phyloP scores from a whole-genome alignment of 2,113 vertebrate genomes.

The Mesembrinibis cayennensis region DNA sequence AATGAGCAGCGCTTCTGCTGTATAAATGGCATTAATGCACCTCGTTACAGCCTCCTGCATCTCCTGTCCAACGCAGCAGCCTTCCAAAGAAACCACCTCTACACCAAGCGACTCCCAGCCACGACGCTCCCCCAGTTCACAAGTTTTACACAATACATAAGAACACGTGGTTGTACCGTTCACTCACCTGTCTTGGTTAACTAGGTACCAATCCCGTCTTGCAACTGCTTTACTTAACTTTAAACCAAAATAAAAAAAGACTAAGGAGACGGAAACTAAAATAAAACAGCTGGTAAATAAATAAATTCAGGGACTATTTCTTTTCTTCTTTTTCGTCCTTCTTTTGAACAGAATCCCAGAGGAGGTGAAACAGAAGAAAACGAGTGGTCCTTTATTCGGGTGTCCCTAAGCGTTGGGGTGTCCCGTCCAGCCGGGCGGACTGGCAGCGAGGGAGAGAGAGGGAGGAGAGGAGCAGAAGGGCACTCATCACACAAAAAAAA shows the following conservation, averaged over 20 bases:
- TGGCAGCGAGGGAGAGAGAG: background rate
- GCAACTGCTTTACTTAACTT: background rate
- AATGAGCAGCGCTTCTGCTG: accelerated
- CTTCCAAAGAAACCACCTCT: background rate
- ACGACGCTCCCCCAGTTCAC: background rate
- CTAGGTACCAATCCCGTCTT: background rate
- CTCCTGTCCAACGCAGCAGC: background rate
- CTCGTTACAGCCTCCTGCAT: accelerated
- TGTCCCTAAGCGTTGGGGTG: background rate
- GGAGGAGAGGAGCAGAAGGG: background rate
- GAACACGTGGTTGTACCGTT: background rate
- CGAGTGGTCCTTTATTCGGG: background rate
- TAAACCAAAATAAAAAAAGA: background rate
- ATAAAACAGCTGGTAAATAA: accelerated
- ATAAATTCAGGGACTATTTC: accelerated
- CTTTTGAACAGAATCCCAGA: background rate
- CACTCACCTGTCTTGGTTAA: constrained; percentile 36
- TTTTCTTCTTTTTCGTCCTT: background rate
- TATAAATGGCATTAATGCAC: accelerated
- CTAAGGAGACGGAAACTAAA: background rate
- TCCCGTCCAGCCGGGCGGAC: background rate
- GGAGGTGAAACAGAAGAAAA: background rate
- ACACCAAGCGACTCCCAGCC: background rate
- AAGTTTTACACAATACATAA: accelerated
- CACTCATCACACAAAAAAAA: background rate